These are phyloP conservation scores for Sarcophilus harrisii DNA, from an alignment of 2,797 vertebrate species.

Conservation along the genomic window DNA sequence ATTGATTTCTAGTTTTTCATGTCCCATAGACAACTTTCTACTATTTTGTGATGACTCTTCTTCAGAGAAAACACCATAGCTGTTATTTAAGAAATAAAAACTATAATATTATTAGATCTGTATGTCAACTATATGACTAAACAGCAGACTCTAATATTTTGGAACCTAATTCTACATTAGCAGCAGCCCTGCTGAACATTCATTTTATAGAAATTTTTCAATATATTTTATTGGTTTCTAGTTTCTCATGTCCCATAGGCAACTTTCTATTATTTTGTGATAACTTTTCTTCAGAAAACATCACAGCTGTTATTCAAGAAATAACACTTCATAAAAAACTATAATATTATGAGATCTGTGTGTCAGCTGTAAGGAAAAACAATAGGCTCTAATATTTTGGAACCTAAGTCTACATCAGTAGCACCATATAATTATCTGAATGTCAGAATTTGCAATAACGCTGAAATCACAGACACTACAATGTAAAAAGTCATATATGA, in stretches of 20 bases:
- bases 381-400: conserved; percentile 53
- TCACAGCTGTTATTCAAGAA: conserved; percentile 16
- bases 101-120: conserved; percentile 39
- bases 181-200: conserved; percentile 62
- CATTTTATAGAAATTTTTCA: conserved; percentile 64
- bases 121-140: conserved; percentile 14
- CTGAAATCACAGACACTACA: conserved; percentile 61
- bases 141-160: conserved; percentile 52
- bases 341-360: conserved; percentile 32
- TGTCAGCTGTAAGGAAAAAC: conserved; percentile 1
- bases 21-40: conserved; percentile 46
- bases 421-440: conserved; percentile 56
- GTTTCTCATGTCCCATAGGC: conserved; percentile 52
- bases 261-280: conserved; percentile 66
- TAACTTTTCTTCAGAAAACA: conserved; percentile 63
- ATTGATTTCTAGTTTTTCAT: conserved; percentile 66
- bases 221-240: conserved; percentile 63
- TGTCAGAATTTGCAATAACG: conserved; percentile 53
- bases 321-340: conserved; percentile 7
- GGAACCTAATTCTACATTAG: conserved; percentile 64
- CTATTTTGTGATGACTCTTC: conserved; percentile 75
- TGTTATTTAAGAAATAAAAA: conserved; percentile 49
- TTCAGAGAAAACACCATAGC: conserved; percentile 50
- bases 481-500: conserved; percentile 59
- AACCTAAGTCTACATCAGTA: conserved; percentile 67